Conservation (phyloP, 2,113 vertebrate genomes). For the Rhadina sibilatrix region DNA sequence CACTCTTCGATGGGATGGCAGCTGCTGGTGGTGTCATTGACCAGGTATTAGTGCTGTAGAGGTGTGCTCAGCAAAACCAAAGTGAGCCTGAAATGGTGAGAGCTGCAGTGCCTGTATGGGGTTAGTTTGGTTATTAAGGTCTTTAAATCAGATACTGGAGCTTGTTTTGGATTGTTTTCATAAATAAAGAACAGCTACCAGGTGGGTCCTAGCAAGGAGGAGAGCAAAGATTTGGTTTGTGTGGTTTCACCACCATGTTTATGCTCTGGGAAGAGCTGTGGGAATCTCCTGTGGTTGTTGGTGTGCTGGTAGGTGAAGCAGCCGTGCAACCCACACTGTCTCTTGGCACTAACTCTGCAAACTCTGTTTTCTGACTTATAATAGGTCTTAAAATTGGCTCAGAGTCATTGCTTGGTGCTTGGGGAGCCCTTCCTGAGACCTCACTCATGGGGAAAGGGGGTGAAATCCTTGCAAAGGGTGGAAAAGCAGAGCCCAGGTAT, state of each 20-base stretch:
- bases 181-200: background rate
- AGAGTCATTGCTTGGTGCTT: background rate
- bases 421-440: background rate
- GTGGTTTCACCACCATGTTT: background rate
- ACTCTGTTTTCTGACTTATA: background rate
- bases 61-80: background rate
- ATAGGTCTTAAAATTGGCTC: background rate
- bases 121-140: background rate
- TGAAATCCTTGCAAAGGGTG: background rate
- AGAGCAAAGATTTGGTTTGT: background rate
- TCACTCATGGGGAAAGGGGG: background rate
- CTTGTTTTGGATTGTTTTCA: background rate
- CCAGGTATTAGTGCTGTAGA: background rate
- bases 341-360: background rate
- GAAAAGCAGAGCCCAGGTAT: background rate
- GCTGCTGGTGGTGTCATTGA: background rate
- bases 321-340: rapidly evolving
- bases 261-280: background rate
- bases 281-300: background rate
- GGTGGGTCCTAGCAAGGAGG: background rate
- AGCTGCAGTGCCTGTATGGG: rapidly evolving
- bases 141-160: background rate
- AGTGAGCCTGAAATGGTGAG: rapidly evolving
- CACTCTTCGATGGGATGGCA: background rate
- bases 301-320: background rate